These are phyloP conservation scores for Gymnoscopelus braueri DNA, from an alignment of 2,797 vertebrate genomes.

Conservation along the genomic window DNA sequence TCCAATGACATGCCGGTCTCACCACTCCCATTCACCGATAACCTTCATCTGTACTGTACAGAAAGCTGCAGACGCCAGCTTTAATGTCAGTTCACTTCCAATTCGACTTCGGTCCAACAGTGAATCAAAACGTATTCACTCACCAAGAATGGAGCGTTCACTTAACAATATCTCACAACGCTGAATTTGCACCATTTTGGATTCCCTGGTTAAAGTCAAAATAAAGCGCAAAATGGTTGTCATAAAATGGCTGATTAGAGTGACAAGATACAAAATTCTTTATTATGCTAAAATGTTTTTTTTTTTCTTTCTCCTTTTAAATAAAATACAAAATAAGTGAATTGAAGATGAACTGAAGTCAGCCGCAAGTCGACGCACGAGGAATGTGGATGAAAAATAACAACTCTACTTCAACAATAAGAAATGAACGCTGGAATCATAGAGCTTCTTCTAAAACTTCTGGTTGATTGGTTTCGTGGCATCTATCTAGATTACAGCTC, in stretches of 20 bases:
- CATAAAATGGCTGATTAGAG: background rate
- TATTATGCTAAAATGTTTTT: conserved; percentile 9
- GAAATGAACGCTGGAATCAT: conserved; percentile 17
- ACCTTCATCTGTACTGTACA: conserved; percentile 41
- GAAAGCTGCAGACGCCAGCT: conserved; percentile 21
- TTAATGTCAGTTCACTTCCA: conserved; percentile 50
- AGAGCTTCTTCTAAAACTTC: conserved; percentile 11
- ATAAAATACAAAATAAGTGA: conserved; percentile 20
- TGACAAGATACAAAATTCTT: background rate
- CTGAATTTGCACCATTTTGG: conserved; percentile 9
- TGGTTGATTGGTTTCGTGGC: conserved; percentile 35
- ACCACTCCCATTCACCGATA: conserved; percentile 40
- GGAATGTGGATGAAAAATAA: conserved; percentile 64
- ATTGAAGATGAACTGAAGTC: conserved; percentile 52
- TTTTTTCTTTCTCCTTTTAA: background rate
- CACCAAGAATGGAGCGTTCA: background rate
- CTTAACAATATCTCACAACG: conserved; percentile 11
- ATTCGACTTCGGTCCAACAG: conserved; percentile 10
- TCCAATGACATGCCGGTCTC: conserved; percentile 23
- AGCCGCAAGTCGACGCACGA: conserved; percentile 36
- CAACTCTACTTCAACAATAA: conserved; percentile 33
- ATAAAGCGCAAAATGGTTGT: conserved; percentile 3
- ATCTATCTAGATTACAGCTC: conserved; percentile 51
- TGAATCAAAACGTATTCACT: background rate
- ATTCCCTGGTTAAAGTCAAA: conserved; percentile 9